Base-by-base conservation (phyloP, 1,140 invertebrate species). In the Chrysomallon squamiferum region DNA sequence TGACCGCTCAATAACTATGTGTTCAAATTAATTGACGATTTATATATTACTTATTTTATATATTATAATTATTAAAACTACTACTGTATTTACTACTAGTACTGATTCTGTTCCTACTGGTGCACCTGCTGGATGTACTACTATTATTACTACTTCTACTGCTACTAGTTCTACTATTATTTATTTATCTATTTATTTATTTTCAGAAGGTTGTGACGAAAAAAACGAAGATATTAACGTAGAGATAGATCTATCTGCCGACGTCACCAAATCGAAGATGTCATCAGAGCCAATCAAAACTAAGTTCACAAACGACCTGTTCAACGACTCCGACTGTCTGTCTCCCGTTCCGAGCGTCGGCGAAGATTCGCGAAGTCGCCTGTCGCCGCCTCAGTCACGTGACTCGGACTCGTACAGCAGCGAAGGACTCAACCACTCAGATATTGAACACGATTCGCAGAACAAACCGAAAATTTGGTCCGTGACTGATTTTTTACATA, bases 381-480 rank as follows among this genome's bases (percentile, higher is more conserved):
- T 68, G 22, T 68, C 66, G 7, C 66, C 66, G 15, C 66, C 59
- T 11, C 59, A 47, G 33, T 67, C 65, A 61, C 50, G 66, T 49
- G 66, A 68, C 60, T 63, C 66, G 13, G 60, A 68, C 45, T 56
- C 66, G 7, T 38, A 38, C 41, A 38, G 13, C 25, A 50, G 66
- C 47, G 60, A 56, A 29, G 35, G 52, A 9, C 52, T 67, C 20
- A 59, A 68, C 38, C 59, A 62, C 52, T 29, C 54, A 18, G 65
- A 68, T 32, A 22, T 62, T 20, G 67, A 69, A 25, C 20, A 62
- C 25, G 71, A 73, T 41, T 27, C 50, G 25, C 50, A 62, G 27
- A 62, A 68, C 20, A 73, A 73, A 54, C 71, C 71, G 32, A 73
- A 73, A 50, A 73, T 73, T 50, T 73, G 71, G 71, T 73, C 71